A percentile compares a stretch with the other conserved stretches of the same genome.
Conservation (phyloP, 2,888 invertebrate genomes). For the Iselma pallidipennis region DNA sequence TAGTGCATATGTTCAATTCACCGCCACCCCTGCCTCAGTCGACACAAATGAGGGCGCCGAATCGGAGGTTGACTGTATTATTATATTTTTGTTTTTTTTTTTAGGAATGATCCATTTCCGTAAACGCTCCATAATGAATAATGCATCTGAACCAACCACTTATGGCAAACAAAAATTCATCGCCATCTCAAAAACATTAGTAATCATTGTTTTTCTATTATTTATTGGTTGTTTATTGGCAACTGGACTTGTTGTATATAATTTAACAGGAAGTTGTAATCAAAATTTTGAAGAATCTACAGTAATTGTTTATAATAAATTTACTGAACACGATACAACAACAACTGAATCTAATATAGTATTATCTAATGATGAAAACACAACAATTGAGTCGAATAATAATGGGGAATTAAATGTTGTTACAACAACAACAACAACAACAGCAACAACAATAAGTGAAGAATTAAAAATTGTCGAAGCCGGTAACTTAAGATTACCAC, state of each 20-base stretch:
- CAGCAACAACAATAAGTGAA: slow-evolving; percentile 13
- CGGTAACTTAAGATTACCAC: slow-evolving; percentile 69
- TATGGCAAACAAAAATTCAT: slow-evolving; percentile 68
- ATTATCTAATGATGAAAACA: background rate
- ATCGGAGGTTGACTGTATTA: too few species aligned
- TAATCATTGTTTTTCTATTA: slow-evolving; percentile 64
- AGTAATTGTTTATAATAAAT: slow-evolving; percentile 37
- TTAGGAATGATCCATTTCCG: slow-evolving; percentile 40
- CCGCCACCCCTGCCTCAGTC: too few species aligned
- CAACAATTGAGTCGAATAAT: background rate
- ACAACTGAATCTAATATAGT: background rate
- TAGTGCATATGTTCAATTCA: too few species aligned
- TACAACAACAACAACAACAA: slow-evolving; percentile 13
- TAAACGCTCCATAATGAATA: slow-evolving; percentile 43
- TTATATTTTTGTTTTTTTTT: background rate
- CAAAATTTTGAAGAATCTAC: slow-evolving; percentile 58
- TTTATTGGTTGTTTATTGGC: slow-evolving; percentile 69
- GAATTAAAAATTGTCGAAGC: slow-evolving; percentile 9
- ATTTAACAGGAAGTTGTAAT: slow-evolving; percentile 70
- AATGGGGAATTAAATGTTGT: background rate
- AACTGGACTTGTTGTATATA: slow-evolving; percentile 76
- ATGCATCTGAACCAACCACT: slow-evolving; percentile 57
- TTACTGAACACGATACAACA: slow-evolving; percentile 54
- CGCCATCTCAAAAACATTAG: slow-evolving; percentile 67
- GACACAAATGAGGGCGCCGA: too few species aligned